Base-by-base conservation (phyloP, 2,888 invertebrate genomes). In the Macrophya annulata region DNA sequence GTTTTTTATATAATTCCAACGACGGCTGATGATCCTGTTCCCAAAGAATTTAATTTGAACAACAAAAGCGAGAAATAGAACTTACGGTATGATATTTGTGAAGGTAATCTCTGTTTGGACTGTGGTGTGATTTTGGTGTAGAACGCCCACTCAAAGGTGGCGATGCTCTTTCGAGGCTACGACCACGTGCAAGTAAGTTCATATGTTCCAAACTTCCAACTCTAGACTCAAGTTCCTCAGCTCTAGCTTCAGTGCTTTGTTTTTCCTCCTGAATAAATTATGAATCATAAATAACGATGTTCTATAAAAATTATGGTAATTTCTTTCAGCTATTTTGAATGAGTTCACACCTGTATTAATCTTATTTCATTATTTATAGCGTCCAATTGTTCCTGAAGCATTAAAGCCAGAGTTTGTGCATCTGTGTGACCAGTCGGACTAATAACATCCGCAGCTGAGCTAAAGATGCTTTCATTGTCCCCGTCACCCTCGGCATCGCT, bases 361-460 rank as follows among this genome's bases (percentile, higher is more conserved):
- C 96, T 96, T 91, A 99, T 99, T 95, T 99, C 99, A 91, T 99
- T 99, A 94, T 99, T 99, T 94, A 99, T 99, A 92, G 99, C 99
- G 95, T 99, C 99, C 88, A 99, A 95, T 94, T 99, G 99, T 92
- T 99, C 99, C 94, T 99, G 99, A 90, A 99, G 95, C 98, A 99
- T 99, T 93, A 99, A 96, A 76, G 99, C 99, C 88, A 99, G 95
- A 0, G 99, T 98, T 92, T 99, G 99, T 77, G 99, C 99, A 94
- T 99, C 99, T 4, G 98, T 97, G 93, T 94, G 96, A 43, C 95
- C 95, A 3, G 92, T 94, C 0, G 97, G 97, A 68, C 96, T 97
- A 90, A 96, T 95, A 90, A 96, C 96, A 89, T 97, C 97, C 12
- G 96, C 96, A 37, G 96, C 95, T 25, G 93, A 93, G 89, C 96